These are phyloP conservation scores for Chloropsis cyanopogon DNA, from an alignment of 2,113 vertebrate genomes.

Conservation along the genomic window DNA sequence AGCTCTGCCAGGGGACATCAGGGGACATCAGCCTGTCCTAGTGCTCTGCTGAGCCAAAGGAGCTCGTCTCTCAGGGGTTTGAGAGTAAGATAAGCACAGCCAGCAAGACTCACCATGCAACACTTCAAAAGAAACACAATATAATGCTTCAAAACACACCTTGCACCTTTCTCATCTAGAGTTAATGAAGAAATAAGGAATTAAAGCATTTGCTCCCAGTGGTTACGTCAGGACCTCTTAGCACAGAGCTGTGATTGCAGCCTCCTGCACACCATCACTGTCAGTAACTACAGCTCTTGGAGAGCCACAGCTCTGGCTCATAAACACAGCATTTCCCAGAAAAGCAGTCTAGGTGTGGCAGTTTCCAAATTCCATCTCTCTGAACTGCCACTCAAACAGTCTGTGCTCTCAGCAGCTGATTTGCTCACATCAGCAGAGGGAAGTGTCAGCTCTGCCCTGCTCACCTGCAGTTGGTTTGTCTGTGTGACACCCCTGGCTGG, in stretches of 20 bases:
- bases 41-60: not conserved
- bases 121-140: not conserved
- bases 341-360: not conserved
- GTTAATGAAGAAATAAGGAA: not conserved
- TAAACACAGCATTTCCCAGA: not conserved
- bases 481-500: not conserved
- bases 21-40: not conserved
- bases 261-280: not conserved
- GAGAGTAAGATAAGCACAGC: not conserved
- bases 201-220: not conserved
- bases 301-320: not conserved
- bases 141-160: not conserved
- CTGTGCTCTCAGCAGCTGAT: not conserved
- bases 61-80: not conserved
- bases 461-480: not conserved
- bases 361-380: not conserved
- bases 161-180: not conserved
- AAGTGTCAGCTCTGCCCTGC: fast-evolving
- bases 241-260: not conserved
- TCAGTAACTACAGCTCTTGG: not conserved
- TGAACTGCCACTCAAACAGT: not conserved
- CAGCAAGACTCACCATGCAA: not conserved
- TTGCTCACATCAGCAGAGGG: not conserved
- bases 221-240: not conserved
- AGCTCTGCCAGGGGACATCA: not conserved